Percentiles rank a stretch among this genome's conserved stretches.
phyloP scores from a whole-genome alignment of 2,888 invertebrate species.

The Xiphydria camelus region DNA sequence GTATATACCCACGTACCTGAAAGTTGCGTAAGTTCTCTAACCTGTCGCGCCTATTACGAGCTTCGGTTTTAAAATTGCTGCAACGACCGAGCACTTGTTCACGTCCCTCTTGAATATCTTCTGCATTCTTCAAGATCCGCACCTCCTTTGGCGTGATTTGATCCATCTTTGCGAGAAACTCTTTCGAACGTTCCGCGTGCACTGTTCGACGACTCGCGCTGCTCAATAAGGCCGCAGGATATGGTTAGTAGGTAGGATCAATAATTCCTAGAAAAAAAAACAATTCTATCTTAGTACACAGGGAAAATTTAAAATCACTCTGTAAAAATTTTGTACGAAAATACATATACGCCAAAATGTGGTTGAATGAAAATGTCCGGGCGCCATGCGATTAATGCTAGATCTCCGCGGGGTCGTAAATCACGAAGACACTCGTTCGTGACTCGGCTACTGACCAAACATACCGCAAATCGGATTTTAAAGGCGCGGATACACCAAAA shows the following conservation, averaged over 20 bases:
- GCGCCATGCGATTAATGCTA: no score
- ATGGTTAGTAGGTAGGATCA: constrained; percentile 34
- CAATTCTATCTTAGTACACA: background rate
- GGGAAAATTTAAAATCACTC: background rate
- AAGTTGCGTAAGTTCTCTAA: constrained; percentile 97
- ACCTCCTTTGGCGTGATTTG: constrained; percentile 83
- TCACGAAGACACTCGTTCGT: no score
- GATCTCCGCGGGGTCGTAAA: no score
- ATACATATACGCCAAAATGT: no score
- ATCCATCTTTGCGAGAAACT: constrained; percentile 63
- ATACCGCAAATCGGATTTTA: no score
- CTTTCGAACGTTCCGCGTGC: background rate
- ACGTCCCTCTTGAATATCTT: constrained; percentile 96
- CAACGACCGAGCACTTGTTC: constrained; percentile 91
- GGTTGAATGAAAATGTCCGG: no score
- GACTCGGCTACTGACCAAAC: no score
- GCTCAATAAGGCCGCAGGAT: constrained; percentile 51
- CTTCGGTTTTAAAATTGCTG: constrained; percentile 94
- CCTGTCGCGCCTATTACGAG: constrained; percentile 90
- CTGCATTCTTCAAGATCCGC: constrained; percentile 97
- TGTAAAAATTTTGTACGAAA: background rate
- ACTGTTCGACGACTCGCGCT: constrained; percentile 8
- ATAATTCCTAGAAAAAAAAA: background rate
- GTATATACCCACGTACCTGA: constrained; percentile 60
- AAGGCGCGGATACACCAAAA: no score